Percentiles rank a stretch among this genome's conserved stretches.
These are phyloP conservation scores for Siniperca scherzeri DNA, from an alignment of 2,797 vertebrate genomes.

Conservation along the genomic window DNA sequence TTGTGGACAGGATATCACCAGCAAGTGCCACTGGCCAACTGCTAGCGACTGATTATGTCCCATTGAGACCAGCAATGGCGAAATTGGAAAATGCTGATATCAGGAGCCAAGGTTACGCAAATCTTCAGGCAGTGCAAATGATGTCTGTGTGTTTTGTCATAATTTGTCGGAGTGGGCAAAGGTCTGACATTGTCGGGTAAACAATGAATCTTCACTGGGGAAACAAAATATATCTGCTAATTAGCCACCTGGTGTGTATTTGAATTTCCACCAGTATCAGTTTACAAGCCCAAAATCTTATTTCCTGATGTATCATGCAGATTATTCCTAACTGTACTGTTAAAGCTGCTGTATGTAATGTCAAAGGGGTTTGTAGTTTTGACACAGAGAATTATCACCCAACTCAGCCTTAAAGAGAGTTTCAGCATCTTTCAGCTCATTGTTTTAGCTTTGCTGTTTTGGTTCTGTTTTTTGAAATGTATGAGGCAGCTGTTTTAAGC, in stretches of 20 bases:
- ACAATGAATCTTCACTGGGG: constrained; percentile 41
- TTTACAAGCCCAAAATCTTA: constrained; percentile 9
- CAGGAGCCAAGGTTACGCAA: constrained; percentile 32
- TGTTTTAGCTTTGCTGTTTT: constrained; percentile 7
- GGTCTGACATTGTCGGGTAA: constrained; percentile 52
- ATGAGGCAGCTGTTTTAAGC: constrained; percentile 22
- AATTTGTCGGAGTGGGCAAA: constrained; percentile 47
- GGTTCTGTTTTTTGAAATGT: neutral
- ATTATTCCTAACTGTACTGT: constrained; percentile 14
- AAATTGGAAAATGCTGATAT: constrained; percentile 73
- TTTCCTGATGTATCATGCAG: constrained; percentile 6
- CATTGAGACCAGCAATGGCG: constrained; percentile 46
- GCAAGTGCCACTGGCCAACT: constrained; percentile 70
- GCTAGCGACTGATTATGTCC: constrained; percentile 70
- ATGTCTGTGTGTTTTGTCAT: constrained; percentile 47
- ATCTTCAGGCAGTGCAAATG: constrained; percentile 50
- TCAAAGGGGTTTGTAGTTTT: neutral
- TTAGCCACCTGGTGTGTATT: constrained; percentile 29
- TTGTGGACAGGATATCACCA: constrained; percentile 60
- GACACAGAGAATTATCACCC: neutral
- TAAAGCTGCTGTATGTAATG: neutral
- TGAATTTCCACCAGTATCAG: constrained; percentile 29
- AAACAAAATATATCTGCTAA: constrained; percentile 45
- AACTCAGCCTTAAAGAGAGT: neutral
- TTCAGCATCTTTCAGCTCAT: constrained; percentile 18